Conservation (phyloP, 2,888 invertebrate species). For the Agrotis clavis region DNA sequence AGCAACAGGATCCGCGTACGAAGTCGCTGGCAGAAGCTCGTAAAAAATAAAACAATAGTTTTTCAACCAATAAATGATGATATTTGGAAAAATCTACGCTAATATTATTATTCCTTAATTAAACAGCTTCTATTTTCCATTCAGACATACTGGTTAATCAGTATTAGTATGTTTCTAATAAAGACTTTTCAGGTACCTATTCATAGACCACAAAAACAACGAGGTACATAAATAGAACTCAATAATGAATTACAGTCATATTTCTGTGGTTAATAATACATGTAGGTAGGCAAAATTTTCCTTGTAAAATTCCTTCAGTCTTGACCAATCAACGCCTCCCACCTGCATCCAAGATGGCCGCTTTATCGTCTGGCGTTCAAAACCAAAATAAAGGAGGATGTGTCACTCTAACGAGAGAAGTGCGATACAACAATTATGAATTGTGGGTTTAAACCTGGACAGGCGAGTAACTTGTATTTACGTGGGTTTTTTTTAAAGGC, state of each 20-base stretch:
- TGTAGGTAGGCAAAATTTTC: conserved; percentile 30
- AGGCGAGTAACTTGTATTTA: not conserved
- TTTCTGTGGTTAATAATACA: conserved; percentile 45
- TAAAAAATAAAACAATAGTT: too few species aligned
- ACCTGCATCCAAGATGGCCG: conserved; percentile 37
- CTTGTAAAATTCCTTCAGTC: conserved; percentile 29
- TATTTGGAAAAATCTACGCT: too few species aligned
- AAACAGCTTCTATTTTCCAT: too few species aligned
- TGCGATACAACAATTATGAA: not conserved
- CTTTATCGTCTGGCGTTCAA: conserved; percentile 22
- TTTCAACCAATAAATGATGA: not conserved
- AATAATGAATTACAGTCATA: conserved; percentile 1
- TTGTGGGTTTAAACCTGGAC: not conserved
- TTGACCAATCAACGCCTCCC: conserved; percentile 17
- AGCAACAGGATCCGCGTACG: too few species aligned
- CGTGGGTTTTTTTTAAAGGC: not conserved
- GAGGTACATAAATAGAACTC: conserved; percentile 11
- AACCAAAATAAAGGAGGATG: conserved; percentile 42
- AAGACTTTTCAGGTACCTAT: not conserved
- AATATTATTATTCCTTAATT: too few species aligned
- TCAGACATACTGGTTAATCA: too few species aligned
- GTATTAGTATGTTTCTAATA: conserved; percentile 9
- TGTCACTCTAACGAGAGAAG: conserved; percentile 37
- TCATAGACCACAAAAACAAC: conserved; percentile 1
- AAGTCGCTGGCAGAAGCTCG: too few species aligned